These are phyloP conservation scores for Delia radicum DNA, from an alignment of 1,140 invertebrate species.

Conservation along the genomic window DNA sequence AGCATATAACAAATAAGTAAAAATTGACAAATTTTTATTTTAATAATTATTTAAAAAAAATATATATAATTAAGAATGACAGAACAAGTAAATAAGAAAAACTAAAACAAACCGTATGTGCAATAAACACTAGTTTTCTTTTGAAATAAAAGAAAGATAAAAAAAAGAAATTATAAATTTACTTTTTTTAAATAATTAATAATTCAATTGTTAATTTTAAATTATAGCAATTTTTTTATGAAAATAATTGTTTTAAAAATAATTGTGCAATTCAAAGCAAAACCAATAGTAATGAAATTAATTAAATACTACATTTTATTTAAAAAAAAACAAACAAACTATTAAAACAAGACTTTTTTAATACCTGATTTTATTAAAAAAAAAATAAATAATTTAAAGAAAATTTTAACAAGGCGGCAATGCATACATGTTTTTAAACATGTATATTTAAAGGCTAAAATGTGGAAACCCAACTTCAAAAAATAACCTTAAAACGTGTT, in stretches of 20 bases:
- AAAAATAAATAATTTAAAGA: neutral
- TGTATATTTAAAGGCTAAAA: too few species aligned
- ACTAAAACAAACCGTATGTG: conserved; percentile 27
- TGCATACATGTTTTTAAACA: too few species aligned
- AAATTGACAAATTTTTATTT: neutral
- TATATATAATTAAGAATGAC: neutral
- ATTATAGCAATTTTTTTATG: neutral
- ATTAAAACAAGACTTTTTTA: neutral
- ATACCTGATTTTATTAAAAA: neutral
- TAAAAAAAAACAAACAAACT: neutral
- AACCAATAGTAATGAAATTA: too few species aligned
- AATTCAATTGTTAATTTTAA: neutral
- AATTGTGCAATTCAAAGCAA: conserved; percentile 4
- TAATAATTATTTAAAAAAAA: neutral
- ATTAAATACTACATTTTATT: neutral
- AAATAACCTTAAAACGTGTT: too few species aligned
- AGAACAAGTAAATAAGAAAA: neutral
- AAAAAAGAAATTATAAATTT: neutral
- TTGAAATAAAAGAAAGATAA: neutral
- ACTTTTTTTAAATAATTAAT: neutral
- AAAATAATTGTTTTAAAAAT: neutral
- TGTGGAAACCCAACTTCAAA: too few species aligned
- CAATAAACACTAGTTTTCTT: conserved; percentile 30
- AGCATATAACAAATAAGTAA: too few species aligned
- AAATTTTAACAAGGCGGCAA: neutral